Percentiles rank a stretch among this genome's conserved stretches.
phyloP scores from a whole-genome alignment of 2,888 invertebrate species.

The Heliconius cydno region DNA sequence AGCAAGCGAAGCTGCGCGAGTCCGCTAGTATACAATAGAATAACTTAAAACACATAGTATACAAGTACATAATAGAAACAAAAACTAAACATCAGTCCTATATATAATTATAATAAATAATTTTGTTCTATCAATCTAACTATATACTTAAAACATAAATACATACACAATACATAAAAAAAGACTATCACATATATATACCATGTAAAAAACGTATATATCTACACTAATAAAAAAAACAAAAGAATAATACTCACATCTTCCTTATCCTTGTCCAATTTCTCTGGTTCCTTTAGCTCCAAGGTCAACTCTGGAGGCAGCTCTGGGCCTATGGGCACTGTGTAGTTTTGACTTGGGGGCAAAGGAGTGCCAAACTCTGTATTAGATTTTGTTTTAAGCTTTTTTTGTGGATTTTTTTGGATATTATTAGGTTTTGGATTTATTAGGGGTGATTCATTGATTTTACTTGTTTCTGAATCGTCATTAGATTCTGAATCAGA shows the following conservation, averaged over 20 bases:
- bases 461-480: slow-evolving; percentile 62
- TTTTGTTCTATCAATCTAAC: too few species aligned
- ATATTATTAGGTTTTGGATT: slow-evolving; percentile 50
- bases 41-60: too few species aligned
- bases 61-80: too few species aligned
- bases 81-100: too few species aligned
- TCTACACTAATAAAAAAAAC: too few species aligned
- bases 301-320: slow-evolving; percentile 58
- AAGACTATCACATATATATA: not conserved
- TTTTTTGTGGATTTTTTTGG: slow-evolving; percentile 58
- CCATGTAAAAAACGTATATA: too few species aligned
- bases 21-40: too few species aligned
- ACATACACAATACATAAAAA: not conserved
- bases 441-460: slow-evolving; percentile 32
- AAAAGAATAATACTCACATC: slow-evolving; percentile 55
- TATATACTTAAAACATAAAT: too few species aligned
- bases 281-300: slow-evolving; percentile 51
- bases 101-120: too few species aligned
- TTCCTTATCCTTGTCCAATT: slow-evolving; percentile 49
- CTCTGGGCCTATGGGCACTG: slow-evolving; percentile 73
- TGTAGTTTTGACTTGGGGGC: slow-evolving; percentile 68
- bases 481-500: slow-evolving; percentile 83
- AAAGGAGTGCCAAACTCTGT: slow-evolving; percentile 68
- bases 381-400: slow-evolving; percentile 59
- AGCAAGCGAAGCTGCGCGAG: too few species aligned